Evolutionary conservation across 2,888 invertebrate genomes (phyloP).

Genomic region (Acronicta alni): DNA sequence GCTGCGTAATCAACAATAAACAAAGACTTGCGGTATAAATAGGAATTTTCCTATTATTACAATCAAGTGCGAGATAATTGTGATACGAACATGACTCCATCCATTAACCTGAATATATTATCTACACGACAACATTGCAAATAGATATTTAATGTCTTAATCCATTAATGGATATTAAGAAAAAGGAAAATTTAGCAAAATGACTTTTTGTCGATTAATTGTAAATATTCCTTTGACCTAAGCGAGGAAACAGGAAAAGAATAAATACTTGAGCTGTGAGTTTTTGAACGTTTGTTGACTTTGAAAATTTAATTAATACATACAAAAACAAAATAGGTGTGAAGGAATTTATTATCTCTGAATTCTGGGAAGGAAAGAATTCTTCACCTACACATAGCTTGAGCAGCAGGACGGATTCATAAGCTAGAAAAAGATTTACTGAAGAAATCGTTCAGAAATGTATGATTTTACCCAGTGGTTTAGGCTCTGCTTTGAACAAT

Average conservation of each 20-base stretch:
- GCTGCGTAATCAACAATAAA: conserved; percentile 62
- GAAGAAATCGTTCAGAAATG: too few relatives aligned
- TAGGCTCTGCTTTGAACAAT: too few relatives aligned
- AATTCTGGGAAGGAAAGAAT: conserved; percentile 7
- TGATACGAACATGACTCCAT: conserved; percentile 65
- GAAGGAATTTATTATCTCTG: not conserved
- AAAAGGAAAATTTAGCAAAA: conserved; percentile 84
- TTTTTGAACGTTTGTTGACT: conserved; percentile 6
- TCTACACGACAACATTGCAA: conserved; percentile 76
- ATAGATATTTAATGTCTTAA: conserved; percentile 76
- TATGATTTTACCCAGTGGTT: too few relatives aligned
- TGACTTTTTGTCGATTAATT: conserved; percentile 62
- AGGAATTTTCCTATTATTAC: conserved; percentile 86
- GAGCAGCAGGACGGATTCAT: too few relatives aligned
- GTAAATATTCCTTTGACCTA: conserved; percentile 71
- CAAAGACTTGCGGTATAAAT: conserved; percentile 74
- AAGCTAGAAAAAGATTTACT: too few relatives aligned
- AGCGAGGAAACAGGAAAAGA: conserved; percentile 25
- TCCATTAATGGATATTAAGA: conserved; percentile 73
- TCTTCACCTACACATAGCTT: too few relatives aligned
- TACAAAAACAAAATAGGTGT: not conserved
- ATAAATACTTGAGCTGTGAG: conserved; percentile 13
- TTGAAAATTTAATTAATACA: conserved; percentile 4
- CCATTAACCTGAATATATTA: conserved; percentile 79
- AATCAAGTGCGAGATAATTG: conserved; percentile 69